phyloP scores from a whole-genome alignment of 2,113 vertebrate genomes.

The Melanerpes formicivorus region DNA sequence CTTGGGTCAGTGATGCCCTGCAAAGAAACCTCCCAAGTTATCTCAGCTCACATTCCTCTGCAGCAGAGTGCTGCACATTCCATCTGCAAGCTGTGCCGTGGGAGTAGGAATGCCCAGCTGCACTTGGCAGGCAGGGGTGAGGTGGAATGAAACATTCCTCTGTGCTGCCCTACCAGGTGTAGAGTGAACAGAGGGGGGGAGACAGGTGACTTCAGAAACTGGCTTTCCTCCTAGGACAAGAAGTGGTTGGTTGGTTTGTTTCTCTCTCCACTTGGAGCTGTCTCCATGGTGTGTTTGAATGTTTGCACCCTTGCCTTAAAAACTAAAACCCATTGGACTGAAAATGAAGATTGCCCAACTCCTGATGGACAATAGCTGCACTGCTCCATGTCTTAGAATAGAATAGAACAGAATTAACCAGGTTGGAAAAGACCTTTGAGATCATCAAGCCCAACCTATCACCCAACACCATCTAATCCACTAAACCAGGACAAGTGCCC shows the following conservation, averaged over 20 bases:
- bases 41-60: rapidly evolving
- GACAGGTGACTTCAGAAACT: neutral
- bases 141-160: neutral
- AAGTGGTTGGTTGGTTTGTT: too few relatives aligned
- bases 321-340: neutral
- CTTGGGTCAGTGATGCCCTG: neutral
- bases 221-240: neutral
- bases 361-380: neutral
- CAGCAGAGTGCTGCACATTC: rapidly evolving
- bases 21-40: rapidly evolving
- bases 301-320: neutral
- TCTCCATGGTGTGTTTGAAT: neutral
- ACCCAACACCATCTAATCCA: too few relatives aligned
- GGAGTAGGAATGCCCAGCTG: neutral
- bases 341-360: neutral
- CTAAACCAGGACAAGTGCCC: too few relatives aligned
- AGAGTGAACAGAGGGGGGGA: neutral
- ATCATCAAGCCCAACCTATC: too few relatives aligned
- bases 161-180: neutral
- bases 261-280: neutral
- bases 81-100: neutral
- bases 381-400: neutral
- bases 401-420: too few relatives aligned
- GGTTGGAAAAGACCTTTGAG: too few relatives aligned
- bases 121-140: neutral